These are phyloP conservation scores for Drosophila nr. fundita DNA, from an alignment of 2,888 invertebrate genomes.

Conservation along the genomic window DNA sequence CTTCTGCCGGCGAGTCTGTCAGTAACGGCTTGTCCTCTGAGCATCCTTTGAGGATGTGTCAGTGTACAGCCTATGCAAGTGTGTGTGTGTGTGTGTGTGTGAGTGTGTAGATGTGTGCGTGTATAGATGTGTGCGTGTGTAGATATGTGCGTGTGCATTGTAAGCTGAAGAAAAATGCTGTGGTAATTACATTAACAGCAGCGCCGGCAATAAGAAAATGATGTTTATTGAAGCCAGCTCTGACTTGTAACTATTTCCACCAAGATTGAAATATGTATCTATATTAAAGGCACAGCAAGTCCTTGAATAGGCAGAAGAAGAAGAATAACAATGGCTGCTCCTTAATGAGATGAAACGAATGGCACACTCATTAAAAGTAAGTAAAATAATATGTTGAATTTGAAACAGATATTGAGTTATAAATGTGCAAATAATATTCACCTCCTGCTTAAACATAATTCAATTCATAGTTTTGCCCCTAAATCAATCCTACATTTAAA, in stretches of 20 bases:
- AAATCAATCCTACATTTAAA: too few species aligned
- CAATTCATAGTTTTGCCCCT: too few species aligned
- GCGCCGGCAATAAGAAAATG: slow-evolving; percentile 52
- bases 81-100: slow-evolving; percentile 19
- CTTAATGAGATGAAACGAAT: background rate
- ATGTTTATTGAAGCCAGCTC: slow-evolving; percentile 66
- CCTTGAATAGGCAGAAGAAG: background rate
- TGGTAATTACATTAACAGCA: slow-evolving; percentile 79
- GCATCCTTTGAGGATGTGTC: slow-evolving; percentile 37
- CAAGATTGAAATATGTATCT: slow-evolving; percentile 76
- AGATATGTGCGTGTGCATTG: slow-evolving; percentile 23
- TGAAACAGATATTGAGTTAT: background rate
- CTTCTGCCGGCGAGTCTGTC: slow-evolving; percentile 39
- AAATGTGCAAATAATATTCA: background rate
- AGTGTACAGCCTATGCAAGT: slow-evolving; percentile 17
- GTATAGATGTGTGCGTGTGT: slow-evolving; percentile 1
- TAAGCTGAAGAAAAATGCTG: slow-evolving; percentile 68
- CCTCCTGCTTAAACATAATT: background rate
- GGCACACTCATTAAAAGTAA: background rate
- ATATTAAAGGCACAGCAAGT: slow-evolving; percentile 29
- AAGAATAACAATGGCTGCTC: background rate
- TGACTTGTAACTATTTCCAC: slow-evolving; percentile 77
- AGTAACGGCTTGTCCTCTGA: slow-evolving; percentile 45
- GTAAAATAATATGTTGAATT: too few species aligned
- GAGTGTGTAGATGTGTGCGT: slow-evolving; percentile 8